Evolutionary conservation across 2,888 invertebrate species (phyloP).

Genomic region (Trissolcus brochymenae): DNA sequence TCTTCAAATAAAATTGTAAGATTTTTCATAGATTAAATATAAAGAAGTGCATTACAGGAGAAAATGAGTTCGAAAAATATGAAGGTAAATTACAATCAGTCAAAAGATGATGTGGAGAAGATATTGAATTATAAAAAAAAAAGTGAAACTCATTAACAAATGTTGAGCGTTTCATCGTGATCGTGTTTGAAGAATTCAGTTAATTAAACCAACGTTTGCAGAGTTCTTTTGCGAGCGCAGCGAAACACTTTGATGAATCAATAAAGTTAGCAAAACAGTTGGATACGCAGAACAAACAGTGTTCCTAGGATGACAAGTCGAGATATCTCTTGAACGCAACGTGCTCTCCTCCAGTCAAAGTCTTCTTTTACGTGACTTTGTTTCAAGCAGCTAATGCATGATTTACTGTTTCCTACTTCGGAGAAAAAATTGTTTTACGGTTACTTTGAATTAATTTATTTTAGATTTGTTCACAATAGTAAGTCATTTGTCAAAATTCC

Average conservation of each 20-base stretch:
- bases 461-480: background rate
- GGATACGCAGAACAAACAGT: slow-evolving; percentile 44
- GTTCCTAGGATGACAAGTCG: slow-evolving; percentile 43
- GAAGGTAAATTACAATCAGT: no score
- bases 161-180: background rate
- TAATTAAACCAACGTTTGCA: slow-evolving; percentile 30
- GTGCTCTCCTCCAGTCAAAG: slow-evolving; percentile 34
- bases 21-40: no score
- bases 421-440: slow-evolving; percentile 19
- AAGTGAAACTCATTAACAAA: background rate
- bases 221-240: slow-evolving; percentile 21
- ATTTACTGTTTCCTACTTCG: slow-evolving; percentile 38
- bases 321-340: slow-evolving; percentile 45
- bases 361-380: slow-evolving; percentile 50
- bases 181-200: slow-evolving; percentile 5
- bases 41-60: no score
- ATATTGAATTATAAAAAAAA: no score
- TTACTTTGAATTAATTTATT: slow-evolving; percentile 38
- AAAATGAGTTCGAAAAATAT: no score
- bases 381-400: slow-evolving; percentile 38
- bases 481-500: no score
- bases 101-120: no score
- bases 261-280: slow-evolving; percentile 52
- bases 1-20: no score
- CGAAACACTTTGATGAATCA: slow-evolving; percentile 48